Conservation (phyloP, 2,888 invertebrate genomes). For the Chalcosyrphus nemorum region DNA sequence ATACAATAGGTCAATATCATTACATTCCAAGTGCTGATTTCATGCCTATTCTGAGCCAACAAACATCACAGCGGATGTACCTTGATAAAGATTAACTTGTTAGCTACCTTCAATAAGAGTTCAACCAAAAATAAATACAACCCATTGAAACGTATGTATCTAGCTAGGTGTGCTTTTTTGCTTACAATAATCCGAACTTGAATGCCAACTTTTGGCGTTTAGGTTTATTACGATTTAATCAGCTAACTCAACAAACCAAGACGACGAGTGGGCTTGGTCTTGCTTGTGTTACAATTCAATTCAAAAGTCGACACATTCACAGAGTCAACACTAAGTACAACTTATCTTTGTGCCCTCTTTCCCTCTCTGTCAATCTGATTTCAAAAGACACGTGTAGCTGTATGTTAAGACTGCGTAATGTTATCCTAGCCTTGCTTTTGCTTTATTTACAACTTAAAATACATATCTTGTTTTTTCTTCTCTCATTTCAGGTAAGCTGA, state of each 20-base stretch:
- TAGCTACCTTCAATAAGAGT: neutral
- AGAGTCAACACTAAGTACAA: conserved; percentile 25
- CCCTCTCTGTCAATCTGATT: conserved; percentile 13
- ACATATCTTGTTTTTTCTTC: conserved; percentile 5
- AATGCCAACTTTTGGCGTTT: conserved; percentile 29
- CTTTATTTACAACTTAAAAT: neutral
- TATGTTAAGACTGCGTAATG: neutral
- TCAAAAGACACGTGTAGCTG: conserved; percentile 11
- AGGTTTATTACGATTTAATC: conserved; percentile 23
- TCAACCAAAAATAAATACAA: neutral
- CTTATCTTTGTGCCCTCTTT: neutral
- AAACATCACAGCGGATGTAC: neutral
- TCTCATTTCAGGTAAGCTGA: conserved; percentile 30
- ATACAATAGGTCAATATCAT: too few relatives aligned
- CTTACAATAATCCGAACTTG: conserved; percentile 6
- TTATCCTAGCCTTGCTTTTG: neutral
- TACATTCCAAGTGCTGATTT: neutral
- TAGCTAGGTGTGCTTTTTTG: too few relatives aligned
- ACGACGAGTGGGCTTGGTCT: conserved; percentile 10
- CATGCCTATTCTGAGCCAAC: too few relatives aligned
- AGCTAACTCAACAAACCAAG: conserved; percentile 13
- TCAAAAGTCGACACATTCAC: conserved; percentile 15
- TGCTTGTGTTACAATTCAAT: neutral
- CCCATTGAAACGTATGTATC: neutral
- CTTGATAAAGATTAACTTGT: neutral